Conservation (phyloP, 2,113 vertebrate genomes). For the Epinephelus moara region DNA sequence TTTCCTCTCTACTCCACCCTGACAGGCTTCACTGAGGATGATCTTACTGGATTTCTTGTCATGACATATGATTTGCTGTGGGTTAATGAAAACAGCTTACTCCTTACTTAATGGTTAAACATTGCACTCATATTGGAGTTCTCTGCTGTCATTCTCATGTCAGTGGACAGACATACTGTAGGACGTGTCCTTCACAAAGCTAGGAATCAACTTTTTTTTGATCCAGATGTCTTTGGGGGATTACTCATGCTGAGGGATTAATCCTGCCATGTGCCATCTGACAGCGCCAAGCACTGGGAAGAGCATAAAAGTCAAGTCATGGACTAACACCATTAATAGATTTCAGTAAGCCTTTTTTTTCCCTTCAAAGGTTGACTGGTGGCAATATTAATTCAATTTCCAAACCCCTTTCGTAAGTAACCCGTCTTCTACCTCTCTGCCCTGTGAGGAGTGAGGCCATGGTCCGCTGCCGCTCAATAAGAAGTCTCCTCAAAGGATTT, state of each 20-base stretch:
- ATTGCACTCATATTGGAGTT: conserved; percentile 21
- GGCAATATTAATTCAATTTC: conserved; percentile 76
- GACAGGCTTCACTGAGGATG: conserved; percentile 28
- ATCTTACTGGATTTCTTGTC: conserved; percentile 32
- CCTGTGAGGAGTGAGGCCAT: conserved; percentile 39
- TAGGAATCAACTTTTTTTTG: conserved; percentile 53
- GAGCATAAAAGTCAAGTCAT: conserved; percentile 71
- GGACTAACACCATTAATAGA: conserved; percentile 78
- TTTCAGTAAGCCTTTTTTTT: conserved; percentile 70
- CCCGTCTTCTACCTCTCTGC: conserved; percentile 39
- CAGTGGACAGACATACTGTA: neutral
- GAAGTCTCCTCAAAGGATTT: conserved; percentile 57
- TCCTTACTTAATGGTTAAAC: neutral
- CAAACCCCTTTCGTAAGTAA: conserved; percentile 35
- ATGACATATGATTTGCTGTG: conserved; percentile 33
- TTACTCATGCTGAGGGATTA: conserved; percentile 79
- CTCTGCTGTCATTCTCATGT: neutral
- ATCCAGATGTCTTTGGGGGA: conserved; percentile 76
- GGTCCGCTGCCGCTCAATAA: conserved; percentile 53
- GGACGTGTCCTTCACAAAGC: conserved; percentile 61
- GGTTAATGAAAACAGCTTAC: conserved; percentile 6
- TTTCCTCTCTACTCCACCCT: neutral
- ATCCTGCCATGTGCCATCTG: conserved; percentile 63
- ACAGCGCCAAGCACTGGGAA: conserved; percentile 60
- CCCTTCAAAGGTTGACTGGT: conserved; percentile 67